Base-by-base conservation (phyloP, 2,797 vertebrate species). In the Lagocephalus sceleratus region DNA sequence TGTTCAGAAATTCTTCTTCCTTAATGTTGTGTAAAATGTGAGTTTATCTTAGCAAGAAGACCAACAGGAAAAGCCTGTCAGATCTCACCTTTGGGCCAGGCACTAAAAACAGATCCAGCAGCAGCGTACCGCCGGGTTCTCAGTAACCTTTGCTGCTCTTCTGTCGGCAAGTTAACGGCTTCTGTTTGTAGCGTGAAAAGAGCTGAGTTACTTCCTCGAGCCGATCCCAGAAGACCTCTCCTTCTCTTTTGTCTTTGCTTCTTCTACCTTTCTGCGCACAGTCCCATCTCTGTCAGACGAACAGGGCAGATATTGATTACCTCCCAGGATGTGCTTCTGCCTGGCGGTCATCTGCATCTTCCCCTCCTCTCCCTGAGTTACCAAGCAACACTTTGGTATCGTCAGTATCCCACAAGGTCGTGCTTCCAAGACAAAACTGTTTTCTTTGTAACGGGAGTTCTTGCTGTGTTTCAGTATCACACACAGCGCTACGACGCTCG, bases 231-330 rank as follows among this genome's bases (percentile, higher is more conserved):
- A 41, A 54, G 79, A 67, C 50, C 22, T 59, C 22, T 42, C 63
- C 76, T 69, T 59, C 55, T 71, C 51, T 81, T 51, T 47, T 4
- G 23, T 19, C 60, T 51, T 52, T 50, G 20, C 43, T 41, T 76
- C 55, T 70, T 66, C 62, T 59, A 76, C 60, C 68, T 68, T 68
- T 59, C n/a, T 19, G 32, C 66, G 40, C 41, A 51, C 60, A 47
- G 47, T 58, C 57, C 45, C 45, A 54, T 60, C 41, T 16, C 55
- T 62, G 60, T 78, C 67, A 76, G 73, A 77, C 69, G 68, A 63
- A 72, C 45, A 72, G 76, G 62, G 69, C 69, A 76, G 54, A 74
- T 82, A 86, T 86, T 49, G 80, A 86, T 84, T 76, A 73, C 51
- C 50, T 60, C 32, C 32, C 49, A 45, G 69, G 65, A 56, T 74